phyloP scores from a whole-genome alignment of 2,888 invertebrate genomes.

The Eurytoma californica region DNA sequence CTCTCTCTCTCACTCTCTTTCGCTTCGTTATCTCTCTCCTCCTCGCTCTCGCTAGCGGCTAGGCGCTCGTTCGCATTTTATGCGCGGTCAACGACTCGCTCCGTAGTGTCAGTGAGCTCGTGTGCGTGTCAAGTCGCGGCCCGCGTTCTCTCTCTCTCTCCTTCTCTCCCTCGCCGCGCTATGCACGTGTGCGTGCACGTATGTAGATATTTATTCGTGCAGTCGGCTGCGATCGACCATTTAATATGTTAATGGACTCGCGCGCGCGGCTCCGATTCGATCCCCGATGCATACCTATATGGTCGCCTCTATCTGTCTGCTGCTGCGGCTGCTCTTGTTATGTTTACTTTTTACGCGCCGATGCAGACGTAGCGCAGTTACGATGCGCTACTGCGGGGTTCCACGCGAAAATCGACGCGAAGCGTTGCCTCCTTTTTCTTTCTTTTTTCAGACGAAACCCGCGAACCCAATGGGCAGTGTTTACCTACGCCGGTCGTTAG shows the following conservation, averaged over 20 bases:
- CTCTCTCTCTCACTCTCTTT: neutral
- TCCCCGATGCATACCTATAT: slow-evolving; percentile 37
- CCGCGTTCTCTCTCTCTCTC: slow-evolving; percentile 17
- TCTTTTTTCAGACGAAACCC: too few species aligned
- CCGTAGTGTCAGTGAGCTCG: slow-evolving; percentile 13
- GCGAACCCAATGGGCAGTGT: too few species aligned
- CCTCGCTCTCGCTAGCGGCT: slow-evolving; percentile 12
- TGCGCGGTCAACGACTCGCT: slow-evolving; percentile 57
- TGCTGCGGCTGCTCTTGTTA: too few species aligned
- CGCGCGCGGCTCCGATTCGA: slow-evolving; percentile 22
- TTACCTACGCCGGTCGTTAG: too few species aligned
- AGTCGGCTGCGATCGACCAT: slow-evolving; percentile 26
- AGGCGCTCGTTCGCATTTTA: slow-evolving; percentile 57
- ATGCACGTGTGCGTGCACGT: neutral
- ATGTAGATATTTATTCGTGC: neutral
- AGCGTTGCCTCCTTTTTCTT: too few species aligned
- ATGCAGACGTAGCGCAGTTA: too few species aligned
- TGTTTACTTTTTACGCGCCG: too few species aligned
- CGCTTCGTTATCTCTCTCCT: neutral
- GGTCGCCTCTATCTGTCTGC: neutral
- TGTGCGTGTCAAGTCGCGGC: slow-evolving; percentile 29
- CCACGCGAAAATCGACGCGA: too few species aligned
- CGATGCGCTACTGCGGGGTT: too few species aligned
- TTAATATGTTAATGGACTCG: slow-evolving; percentile 49
- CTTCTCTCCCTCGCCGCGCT: neutral